Conservation (phyloP, 2,113 vertebrate genomes). For the Halichoerus grypus region DNA sequence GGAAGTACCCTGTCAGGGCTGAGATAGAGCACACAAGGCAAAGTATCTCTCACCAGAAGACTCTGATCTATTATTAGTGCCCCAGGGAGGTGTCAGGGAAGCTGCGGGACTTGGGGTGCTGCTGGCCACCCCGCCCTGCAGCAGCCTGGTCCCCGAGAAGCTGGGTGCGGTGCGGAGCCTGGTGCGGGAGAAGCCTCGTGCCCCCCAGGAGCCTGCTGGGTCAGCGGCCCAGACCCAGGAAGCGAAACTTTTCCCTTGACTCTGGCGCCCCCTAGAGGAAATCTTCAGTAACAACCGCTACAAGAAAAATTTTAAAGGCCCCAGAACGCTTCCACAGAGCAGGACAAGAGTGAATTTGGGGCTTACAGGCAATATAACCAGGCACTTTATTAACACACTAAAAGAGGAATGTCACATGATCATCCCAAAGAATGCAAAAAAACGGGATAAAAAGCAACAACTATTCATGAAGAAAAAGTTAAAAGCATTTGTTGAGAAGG, state of each 20-base stretch:
- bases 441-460: neutral
- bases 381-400: neutral
- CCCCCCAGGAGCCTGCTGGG: neutral
- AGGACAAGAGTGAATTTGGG: neutral
- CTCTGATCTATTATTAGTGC: neutral
- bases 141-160: neutral
- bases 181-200: neutral
- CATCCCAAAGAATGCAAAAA: neutral
- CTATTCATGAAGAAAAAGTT: neutral
- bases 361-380: neutral
- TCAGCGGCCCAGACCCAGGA: neutral
- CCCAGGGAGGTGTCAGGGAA: neutral
- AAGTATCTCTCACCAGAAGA: neutral
- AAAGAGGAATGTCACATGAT: neutral
- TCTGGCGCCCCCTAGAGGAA: neutral
- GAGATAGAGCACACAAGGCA: neutral
- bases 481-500: neutral
- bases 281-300: neutral
- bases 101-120: neutral
- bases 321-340: neutral
- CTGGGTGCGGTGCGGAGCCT: neutral
- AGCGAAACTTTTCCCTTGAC: neutral
- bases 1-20: neutral
- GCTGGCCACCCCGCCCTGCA: neutral
- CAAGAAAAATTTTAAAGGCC: neutral